Conservation (phyloP, 2,113 vertebrate genomes). For the Tetrao urogallus region DNA sequence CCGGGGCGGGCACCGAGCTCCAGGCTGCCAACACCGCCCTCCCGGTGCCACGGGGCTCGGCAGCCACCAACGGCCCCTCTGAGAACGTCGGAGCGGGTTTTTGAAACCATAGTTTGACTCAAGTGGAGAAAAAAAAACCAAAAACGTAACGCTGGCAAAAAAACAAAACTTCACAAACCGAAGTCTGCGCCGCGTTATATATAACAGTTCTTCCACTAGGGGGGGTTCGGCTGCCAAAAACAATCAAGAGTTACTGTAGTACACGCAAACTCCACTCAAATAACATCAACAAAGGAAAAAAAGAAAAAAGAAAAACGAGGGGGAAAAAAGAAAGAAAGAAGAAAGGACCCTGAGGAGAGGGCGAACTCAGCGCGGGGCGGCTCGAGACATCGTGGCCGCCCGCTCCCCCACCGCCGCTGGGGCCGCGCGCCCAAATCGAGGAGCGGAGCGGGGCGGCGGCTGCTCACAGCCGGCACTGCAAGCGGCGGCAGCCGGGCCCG, state of each 20-base stretch:
- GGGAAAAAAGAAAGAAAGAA: no score
- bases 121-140: background rate
- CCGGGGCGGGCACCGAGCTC: background rate
- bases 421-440: no score
- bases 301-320: no score
- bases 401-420: background rate
- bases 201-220: background rate
- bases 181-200: background rate
- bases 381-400: background rate
- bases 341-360: background rate
- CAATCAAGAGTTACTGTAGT: background rate
- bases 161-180: background rate
- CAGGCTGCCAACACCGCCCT: background rate
- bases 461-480: no score
- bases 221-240: background rate
- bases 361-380: background rate
- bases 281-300: background rate
- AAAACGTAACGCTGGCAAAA: background rate
- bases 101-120: background rate
- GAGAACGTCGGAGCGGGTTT: background rate
- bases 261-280: background rate
- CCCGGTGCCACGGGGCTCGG: fast-evolving
- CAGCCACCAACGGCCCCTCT: fast-evolving
- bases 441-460: background rate
- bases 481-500: no score